Percentiles rank a stretch among this genome's conserved stretches.
These are phyloP conservation scores for Echinops telfairi DNA, from an alignment of 2,113 vertebrate species.

Conservation along the genomic window DNA sequence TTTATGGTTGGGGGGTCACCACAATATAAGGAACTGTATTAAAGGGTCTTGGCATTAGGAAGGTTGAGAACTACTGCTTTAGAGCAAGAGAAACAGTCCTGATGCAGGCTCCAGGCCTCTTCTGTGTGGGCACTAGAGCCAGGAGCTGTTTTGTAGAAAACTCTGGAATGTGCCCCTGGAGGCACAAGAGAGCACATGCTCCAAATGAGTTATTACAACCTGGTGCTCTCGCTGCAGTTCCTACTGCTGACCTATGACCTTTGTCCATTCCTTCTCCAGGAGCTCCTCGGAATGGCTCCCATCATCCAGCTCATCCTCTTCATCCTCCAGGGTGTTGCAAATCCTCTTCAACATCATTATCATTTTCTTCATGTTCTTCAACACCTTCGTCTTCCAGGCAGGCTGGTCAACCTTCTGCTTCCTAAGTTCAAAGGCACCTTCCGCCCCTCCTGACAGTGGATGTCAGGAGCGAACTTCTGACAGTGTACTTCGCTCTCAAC, in stretches of 20 bases:
- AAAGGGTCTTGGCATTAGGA: too few relatives aligned
- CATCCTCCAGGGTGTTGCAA: slow-evolving; percentile 97
- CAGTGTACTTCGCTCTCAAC: slow-evolving; percentile 93
- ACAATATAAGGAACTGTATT: too few relatives aligned
- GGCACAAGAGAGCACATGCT: slow-evolving; percentile 88
- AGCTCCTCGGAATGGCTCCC: slow-evolving; percentile 92
- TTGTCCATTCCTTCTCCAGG: slow-evolving; percentile 96
- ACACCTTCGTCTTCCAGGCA: slow-evolving; percentile 98
- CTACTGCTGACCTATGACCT: slow-evolving; percentile 94
- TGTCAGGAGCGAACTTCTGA: too few relatives aligned
- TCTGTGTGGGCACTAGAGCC: background rate
- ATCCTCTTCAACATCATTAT: slow-evolving; percentile 97
- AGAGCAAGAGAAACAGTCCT: slow-evolving; percentile 13
- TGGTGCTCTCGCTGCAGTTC: slow-evolving; percentile 96
- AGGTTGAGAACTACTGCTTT: background rate
- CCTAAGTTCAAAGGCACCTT: slow-evolving; percentile 95
- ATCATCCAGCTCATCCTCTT: slow-evolving; percentile 97
- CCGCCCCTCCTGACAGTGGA: slow-evolving; percentile 84
- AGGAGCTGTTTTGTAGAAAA: slow-evolving; percentile 36
- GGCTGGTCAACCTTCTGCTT: slow-evolving; percentile 94
- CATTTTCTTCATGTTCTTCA: slow-evolving; percentile 99
- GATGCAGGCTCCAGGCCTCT: background rate
- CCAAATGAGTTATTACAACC: slow-evolving; percentile 95
- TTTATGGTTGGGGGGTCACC: too few relatives aligned
- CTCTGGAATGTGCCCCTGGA: slow-evolving; percentile 80